Percentiles rank a stretch among this genome's conserved stretches.
phyloP scores from a whole-genome alignment of 2,113 vertebrate species.

The Neotoma lepida region DNA sequence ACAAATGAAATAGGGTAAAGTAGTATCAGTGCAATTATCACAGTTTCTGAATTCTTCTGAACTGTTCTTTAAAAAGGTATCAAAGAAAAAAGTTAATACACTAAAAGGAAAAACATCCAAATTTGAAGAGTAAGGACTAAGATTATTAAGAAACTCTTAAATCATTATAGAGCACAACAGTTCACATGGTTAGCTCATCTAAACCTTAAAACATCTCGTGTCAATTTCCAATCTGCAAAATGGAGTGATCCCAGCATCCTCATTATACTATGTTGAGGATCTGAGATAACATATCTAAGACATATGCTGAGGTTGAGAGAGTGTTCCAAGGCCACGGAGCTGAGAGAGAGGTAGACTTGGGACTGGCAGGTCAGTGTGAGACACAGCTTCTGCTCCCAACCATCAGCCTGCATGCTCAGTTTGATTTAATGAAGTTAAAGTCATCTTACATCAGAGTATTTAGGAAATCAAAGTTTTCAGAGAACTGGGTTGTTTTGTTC shows the following conservation, averaged over 20 bases:
- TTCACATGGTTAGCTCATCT: neutral
- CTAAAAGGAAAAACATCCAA: conserved; percentile 20
- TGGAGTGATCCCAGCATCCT: neutral
- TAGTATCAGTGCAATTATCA: neutral
- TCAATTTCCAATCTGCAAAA: conserved; percentile 21
- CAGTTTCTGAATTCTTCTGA: neutral
- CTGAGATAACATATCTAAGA: neutral
- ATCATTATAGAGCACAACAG: conserved; percentile 8
- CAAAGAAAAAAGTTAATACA: conserved; percentile 44
- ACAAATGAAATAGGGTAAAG: conserved; percentile 22
- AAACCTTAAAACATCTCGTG: neutral
- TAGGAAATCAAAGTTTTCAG: conserved; percentile 15
- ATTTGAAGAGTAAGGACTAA: conserved; percentile 48
- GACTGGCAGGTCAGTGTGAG: neutral
- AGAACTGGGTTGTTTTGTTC: neutral
- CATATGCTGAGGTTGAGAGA: neutral
- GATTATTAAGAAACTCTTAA: neutral
- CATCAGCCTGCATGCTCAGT: neutral
- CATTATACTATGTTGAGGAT: neutral
- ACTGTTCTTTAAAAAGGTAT: conserved; percentile 41
- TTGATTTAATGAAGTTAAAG: neutral
- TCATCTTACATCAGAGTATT: neutral
- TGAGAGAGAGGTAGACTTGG: neutral
- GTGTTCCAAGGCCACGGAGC: neutral
- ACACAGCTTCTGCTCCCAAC: neutral